phyloP scores from a whole-genome alignment of 1,140 invertebrate species.

The Megalonaias nervosa region DNA sequence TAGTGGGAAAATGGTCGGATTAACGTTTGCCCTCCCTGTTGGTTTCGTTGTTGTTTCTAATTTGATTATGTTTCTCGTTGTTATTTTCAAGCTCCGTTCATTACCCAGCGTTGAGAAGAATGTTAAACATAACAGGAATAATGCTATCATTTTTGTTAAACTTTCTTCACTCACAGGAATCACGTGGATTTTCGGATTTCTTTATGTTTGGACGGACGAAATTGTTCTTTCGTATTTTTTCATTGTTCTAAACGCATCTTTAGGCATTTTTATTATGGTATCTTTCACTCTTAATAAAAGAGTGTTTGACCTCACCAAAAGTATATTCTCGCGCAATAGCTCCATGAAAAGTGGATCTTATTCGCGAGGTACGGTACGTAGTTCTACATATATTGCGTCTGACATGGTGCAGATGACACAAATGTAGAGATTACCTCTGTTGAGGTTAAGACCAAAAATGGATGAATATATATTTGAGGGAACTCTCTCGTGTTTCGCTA shows the following conservation, averaged over 20 bases:
- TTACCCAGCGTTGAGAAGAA: not conserved
- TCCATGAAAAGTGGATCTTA: too few species aligned
- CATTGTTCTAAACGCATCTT: slow-evolving; percentile 17
- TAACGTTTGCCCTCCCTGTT: slow-evolving; percentile 10
- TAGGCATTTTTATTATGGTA: slow-evolving; percentile 21
- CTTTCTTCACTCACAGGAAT: slow-evolving; percentile 17
- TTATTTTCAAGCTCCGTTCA: slow-evolving; percentile 12
- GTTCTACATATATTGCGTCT: too few species aligned
- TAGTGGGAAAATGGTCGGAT: slow-evolving; percentile 7
- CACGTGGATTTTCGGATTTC: slow-evolving; percentile 26
- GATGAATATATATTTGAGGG: too few species aligned
- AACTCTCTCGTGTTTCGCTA: too few species aligned
- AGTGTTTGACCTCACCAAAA: not conserved
- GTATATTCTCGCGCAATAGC: too few species aligned
- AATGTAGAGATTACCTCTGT: too few species aligned
- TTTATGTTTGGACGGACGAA: slow-evolving; percentile 13
- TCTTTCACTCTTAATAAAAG: slow-evolving; percentile 18
- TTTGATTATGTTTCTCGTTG: slow-evolving; percentile 6
- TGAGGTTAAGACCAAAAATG: too few species aligned
- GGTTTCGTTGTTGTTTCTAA: slow-evolving; percentile 8
- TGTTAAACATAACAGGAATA: slow-evolving; percentile 10
- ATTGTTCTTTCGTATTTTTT: slow-evolving; percentile 8
- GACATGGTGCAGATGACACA: too few species aligned
- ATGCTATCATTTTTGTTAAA: slow-evolving; percentile 18
- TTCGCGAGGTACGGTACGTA: too few species aligned